Evolutionary conservation across 2,797 vertebrate species (phyloP).

Genomic region (Propithecus deckenii): DNA sequence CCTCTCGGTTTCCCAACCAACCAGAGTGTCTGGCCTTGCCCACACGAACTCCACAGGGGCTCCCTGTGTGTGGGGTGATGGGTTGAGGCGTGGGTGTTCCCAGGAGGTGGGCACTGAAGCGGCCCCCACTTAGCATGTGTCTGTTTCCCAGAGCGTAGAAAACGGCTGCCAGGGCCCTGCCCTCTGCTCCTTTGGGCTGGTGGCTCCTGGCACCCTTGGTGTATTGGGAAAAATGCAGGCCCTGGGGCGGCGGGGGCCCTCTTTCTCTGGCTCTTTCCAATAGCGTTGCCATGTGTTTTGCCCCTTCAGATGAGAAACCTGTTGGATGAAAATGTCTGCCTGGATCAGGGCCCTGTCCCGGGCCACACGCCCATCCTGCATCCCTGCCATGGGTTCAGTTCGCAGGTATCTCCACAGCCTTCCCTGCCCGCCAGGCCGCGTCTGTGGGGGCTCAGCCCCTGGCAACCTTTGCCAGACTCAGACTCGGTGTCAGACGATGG

Average conservation of each 20-base stretch:
- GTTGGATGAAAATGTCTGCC: slow-evolving; percentile 62
- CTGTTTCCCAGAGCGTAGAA: background rate
- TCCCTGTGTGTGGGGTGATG: too few relatives aligned
- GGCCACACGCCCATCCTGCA: slow-evolving; percentile 53
- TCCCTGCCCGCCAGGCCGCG: background rate
- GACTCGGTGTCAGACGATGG: background rate
- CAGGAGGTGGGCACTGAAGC: background rate
- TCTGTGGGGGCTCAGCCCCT: background rate
- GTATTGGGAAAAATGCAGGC: background rate
- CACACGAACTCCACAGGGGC: rapidly evolving
- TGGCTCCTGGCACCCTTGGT: background rate
- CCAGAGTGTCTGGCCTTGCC: background rate
- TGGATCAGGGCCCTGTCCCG: slow-evolving; percentile 56
- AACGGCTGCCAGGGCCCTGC: background rate
- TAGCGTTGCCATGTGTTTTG: background rate
- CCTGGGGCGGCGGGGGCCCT: background rate
- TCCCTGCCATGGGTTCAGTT: background rate
- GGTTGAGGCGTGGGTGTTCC: background rate
- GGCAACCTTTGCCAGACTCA: background rate
- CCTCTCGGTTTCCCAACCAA: background rate
- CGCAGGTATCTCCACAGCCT: slow-evolving; percentile 58
- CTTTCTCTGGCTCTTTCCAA: background rate
- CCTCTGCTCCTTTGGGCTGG: background rate
- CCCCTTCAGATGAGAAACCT: slow-evolving; percentile 74
- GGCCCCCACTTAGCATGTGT: background rate